A percentile compares a stretch with the other conserved stretches of the same genome.
Conservation (phyloP, 2,797 vertebrate genomes). For the Rhinella marina region DNA sequence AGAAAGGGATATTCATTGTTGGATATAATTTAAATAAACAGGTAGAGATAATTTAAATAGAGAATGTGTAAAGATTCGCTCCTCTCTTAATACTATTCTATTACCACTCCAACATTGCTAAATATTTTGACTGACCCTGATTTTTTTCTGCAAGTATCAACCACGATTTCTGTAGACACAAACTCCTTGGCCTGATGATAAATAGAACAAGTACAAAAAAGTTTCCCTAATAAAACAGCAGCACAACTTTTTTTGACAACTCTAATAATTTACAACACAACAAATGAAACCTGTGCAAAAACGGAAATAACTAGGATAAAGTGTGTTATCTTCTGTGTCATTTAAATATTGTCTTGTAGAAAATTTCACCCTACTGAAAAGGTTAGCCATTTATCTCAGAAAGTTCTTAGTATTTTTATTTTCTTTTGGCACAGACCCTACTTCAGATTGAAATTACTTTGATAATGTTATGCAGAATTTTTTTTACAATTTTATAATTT, state of each 20-base stretch:
- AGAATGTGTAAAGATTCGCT: not conserved
- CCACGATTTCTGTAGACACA: constrained; percentile 51
- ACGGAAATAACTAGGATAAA: constrained; percentile 65
- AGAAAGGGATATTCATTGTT: too few relatives aligned
- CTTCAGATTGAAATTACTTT: constrained; percentile 43
- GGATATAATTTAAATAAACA: not conserved
- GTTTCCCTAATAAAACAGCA: constrained; percentile 59
- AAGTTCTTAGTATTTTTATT: constrained; percentile 38
- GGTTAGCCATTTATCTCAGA: constrained; percentile 60
- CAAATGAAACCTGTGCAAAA: constrained; percentile 62
- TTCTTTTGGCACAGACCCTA: constrained; percentile 14
- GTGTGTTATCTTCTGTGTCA: constrained; percentile 31
- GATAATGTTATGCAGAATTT: constrained; percentile 14
- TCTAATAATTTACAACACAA: constrained; percentile 62
- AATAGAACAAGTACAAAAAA: constrained; percentile 63
- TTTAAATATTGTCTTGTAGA: constrained; percentile 65
- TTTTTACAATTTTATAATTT: not conserved
- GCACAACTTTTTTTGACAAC: constrained; percentile 62
- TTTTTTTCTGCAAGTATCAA: constrained; percentile 36
- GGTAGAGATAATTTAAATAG: not conserved
- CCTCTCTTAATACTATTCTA: not conserved
- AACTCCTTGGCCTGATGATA: constrained; percentile 56
- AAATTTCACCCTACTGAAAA: constrained; percentile 62
- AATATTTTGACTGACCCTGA: constrained; percentile 5
- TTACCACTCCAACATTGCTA: not conserved